Evolutionary conservation across 1,140 invertebrate genomes (phyloP), one percentile per base, ranked within the genome.

Genomic region (Drosophila jambulina): DNA sequence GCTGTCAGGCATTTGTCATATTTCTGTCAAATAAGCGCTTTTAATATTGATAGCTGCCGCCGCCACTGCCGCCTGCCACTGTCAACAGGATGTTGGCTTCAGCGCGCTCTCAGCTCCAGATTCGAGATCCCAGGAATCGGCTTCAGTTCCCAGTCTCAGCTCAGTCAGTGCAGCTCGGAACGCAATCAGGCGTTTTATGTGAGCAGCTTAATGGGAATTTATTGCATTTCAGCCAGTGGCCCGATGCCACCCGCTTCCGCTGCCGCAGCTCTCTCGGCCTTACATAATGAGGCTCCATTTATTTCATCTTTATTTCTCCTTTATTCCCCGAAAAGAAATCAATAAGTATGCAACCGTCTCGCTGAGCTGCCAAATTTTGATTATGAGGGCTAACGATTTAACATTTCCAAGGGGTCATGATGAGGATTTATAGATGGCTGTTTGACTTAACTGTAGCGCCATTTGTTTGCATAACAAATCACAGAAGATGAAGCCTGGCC

Each of bases 11-110:
- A 90, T 90, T 90, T 90, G 85, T 90, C 85, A 90, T 90, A 90
- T 90, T 90, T 90, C 85, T 90, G 85, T 90, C 85, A 90, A 90
- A 90, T 90, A 90, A 90, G 86, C 86, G 85, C 84, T 90, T 90
- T 90, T 91, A 90, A 90, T 90, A 90, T 90, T 90, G 85, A 90
- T 87, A 88, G 84, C 80, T 86, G 83, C 78, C 40, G 68, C 78
- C 34, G 63, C 59, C 67, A 67, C 38, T 32, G 40, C 36, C 29
- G 53, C 75, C 61, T 75, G 62, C 65, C 58, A 81, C 81, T 90
- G 85, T 85, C 78, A 85, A 88, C 85, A 84, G 84, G 84, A 87
- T 87, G 84, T 87, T 90, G 80, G 84, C 84, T 84, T 90, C 84
- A 81, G 72, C 85, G 85, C 80, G 80, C 63, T 76, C 53, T 63